Conservation (phyloP, 2,888 invertebrate species). For the Salpingus planirostris region DNA sequence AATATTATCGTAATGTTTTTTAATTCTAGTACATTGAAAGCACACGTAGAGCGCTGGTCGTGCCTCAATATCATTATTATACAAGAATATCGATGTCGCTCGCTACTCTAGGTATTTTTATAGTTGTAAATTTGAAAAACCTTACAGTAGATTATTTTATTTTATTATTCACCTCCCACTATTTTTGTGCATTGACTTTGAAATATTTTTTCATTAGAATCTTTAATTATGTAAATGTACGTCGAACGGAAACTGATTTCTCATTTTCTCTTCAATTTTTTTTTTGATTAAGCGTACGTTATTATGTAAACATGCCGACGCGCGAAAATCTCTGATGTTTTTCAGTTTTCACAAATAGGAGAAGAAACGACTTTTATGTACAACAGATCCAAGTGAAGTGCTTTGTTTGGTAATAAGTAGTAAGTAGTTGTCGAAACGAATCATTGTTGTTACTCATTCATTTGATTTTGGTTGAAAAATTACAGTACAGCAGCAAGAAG, state of each 20-base stretch:
- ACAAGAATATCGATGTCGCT: conserved; percentile 42
- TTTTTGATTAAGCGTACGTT: too few relatives aligned
- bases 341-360: too few relatives aligned
- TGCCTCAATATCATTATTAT: conserved; percentile 34
- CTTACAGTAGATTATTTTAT: conserved; percentile 27
- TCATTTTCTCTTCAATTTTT: too few relatives aligned
- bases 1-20: conserved; percentile 34
- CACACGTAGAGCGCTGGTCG: conserved; percentile 36
- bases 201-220: too few relatives aligned
- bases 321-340: too few relatives aligned
- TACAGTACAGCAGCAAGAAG: conserved; percentile 3
- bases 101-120: conserved; percentile 30
- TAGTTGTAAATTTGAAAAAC: conserved; percentile 32
- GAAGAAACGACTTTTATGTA: too few relatives aligned
- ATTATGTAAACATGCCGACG: too few relatives aligned
- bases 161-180: conserved; percentile 23
- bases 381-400: too few relatives aligned
- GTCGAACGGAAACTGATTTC: conserved; percentile 21
- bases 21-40: conserved; percentile 41
- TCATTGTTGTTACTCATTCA: too few relatives aligned
- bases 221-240: too few relatives aligned
- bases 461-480: conserved; percentile 2
- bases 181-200: conserved; percentile 41
- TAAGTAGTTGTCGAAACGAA: too few relatives aligned
- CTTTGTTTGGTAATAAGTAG: too few relatives aligned